Base-by-base conservation (phyloP, 2,113 vertebrate species). In the Malurus melanocephalus region DNA sequence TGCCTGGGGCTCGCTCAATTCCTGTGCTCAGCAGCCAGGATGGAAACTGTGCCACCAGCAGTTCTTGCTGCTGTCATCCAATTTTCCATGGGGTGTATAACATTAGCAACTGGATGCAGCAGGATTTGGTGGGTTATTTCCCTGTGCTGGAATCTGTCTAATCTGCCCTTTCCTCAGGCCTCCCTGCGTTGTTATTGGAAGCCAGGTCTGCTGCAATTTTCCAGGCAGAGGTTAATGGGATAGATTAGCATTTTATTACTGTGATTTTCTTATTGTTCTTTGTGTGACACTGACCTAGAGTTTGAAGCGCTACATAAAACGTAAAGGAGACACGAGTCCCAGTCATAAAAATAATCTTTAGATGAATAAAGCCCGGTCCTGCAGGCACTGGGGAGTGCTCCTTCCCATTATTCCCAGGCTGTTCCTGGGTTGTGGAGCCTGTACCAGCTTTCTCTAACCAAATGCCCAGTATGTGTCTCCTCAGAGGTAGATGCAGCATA, bases 21-120 rank as follows among this genome's bases (percentile, higher is more conserved):
- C 40, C 2, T 83, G 89, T 80, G 78, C 86, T 95, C 93, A 92
- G 93, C 95, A 95, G 89, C 87, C 75, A 85, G 92, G 33, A 85
- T 89, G 72, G 64, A 93, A 92, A 72, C 81, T 45, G 80, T 91
- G 78, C 92, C 79, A 93, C 91, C 69, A 94, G 87, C 90, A 69
- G 78, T 67, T 92, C 90, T 69, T 80, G 90, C 88, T 93, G 84
- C 88, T 90, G 45, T 68, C 65, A 59, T 79, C 92, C 79, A 19
- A 3, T 95, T 93, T 93, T 94, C 88, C 40, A 26, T 56, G 72
- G 79, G 28, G 53, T 75, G 22, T 69, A 27, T n/a, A 53, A 66
- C 28, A 4, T 52, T 3, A 62, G 80, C 28, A 51, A 11, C 15
- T 52, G 88, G 66, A 68, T 85, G 80, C 78, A 82, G 62, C 43